Conservation (phyloP, 2,888 invertebrate species). For the Deroplatys truncata region DNA sequence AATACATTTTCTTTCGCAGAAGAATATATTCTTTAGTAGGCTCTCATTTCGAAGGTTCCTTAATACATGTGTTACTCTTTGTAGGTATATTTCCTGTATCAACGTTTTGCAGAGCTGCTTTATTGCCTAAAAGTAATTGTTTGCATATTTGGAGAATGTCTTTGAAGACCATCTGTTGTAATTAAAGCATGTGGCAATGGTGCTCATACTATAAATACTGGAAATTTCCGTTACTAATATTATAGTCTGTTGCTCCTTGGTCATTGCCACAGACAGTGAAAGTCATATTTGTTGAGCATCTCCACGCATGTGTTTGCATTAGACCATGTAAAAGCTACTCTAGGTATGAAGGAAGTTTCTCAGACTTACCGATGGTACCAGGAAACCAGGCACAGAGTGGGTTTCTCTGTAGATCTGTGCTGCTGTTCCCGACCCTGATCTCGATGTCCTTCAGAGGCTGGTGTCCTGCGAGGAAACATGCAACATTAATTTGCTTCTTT, state of each 20-base stretch:
- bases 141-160: too few species aligned
- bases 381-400: conserved; percentile 93
- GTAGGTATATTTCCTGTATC: too few species aligned
- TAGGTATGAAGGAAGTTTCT: not conserved
- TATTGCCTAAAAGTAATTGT: too few species aligned
- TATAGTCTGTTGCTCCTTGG: not conserved
- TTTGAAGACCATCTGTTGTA: too few species aligned
- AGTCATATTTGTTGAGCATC: not conserved
- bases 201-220: too few species aligned
- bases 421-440: conserved; percentile 88
- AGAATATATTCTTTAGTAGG: too few species aligned
- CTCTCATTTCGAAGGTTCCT: too few species aligned
- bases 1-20: too few species aligned
- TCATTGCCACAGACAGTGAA: not conserved
- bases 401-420: conserved; percentile 79
- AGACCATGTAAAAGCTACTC: not conserved
- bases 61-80: too few species aligned
- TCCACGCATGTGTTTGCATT: not conserved
- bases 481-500: not conserved
- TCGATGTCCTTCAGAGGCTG: conserved; percentile 85
- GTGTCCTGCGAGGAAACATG: conserved; percentile 55
- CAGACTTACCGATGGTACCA: conserved; percentile 70
- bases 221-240: too few species aligned
- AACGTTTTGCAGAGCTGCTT: too few species aligned
- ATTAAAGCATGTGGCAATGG: too few species aligned